phyloP scores from a whole-genome alignment of 2,888 invertebrate genomes.

The Boloria selene region DNA sequence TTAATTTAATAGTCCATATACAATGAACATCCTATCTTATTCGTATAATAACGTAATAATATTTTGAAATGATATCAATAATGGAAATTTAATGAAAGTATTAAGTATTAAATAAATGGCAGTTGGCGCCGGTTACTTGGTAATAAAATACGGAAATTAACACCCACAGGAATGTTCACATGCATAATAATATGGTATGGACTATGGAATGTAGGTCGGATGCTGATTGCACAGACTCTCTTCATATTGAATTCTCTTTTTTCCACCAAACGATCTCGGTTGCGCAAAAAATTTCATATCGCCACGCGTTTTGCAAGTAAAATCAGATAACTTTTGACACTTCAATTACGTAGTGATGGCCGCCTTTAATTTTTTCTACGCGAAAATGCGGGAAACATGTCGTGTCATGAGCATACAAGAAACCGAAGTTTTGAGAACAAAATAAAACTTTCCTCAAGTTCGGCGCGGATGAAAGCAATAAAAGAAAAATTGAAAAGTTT shows the following conservation, averaged over 20 bases:
- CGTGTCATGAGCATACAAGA: conserved; percentile 72
- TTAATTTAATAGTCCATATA: conserved; percentile 5
- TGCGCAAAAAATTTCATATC: conserved; percentile 79
- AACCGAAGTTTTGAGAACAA: conserved; percentile 66
- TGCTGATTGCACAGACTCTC: conserved; percentile 75
- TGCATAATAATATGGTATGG: conserved; percentile 63
- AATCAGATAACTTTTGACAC: conserved; percentile 83
- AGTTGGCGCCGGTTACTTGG: conserved; percentile 33
- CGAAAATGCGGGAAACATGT: conserved; percentile 62
- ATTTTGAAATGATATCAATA: conserved; percentile 23
- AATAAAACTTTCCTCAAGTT: conserved; percentile 62
- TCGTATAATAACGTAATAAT: conserved; percentile 11
- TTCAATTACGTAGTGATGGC: conserved; percentile 80
- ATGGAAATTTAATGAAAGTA: conserved; percentile 29
- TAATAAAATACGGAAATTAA: conserved; percentile 51
- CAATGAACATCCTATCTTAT: conserved; percentile 9
- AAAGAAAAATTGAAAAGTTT: conserved; percentile 70
- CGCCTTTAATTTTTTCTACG: conserved; percentile 67
- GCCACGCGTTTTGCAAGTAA: conserved; percentile 80
- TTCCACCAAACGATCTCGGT: conserved; percentile 70
- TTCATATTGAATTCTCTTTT: conserved; percentile 81
- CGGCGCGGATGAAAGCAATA: conserved; percentile 58
- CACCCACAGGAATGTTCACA: conserved; percentile 50
- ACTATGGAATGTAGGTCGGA: conserved; percentile 73
- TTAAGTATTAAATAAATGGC: conserved; percentile 8